Base-by-base conservation (phyloP, 2,888 invertebrate genomes). In the Dione vanillae region DNA sequence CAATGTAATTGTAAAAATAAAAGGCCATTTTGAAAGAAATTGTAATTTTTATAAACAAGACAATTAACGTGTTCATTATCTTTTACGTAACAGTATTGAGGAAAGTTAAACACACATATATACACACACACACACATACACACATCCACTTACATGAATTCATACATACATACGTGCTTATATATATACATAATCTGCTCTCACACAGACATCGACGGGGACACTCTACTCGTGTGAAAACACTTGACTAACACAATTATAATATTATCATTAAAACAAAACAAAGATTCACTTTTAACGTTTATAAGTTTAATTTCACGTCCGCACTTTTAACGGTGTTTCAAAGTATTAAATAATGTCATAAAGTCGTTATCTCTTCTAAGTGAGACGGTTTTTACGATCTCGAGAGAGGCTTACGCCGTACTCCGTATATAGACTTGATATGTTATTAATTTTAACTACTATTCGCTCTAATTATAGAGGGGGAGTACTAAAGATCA, bases 211-310 rank as follows among this genome's bases (percentile, higher is more conserved):
- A 5, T 27, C 27, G 2, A 27, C 27, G 27, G 45, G 70, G 47
- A 66, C 37, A 12, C 51, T 19, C 27, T 20, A 14, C 37, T 47
- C 40, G 51, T 65, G 45, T 65, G 45, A 58, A 37, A n/a, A n/a
- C n/a, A 65, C 58, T 14, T 52, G 40, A 37, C 37, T 49, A 11
- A 19, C 52, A 70, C 43, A 61, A 66, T 58, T 16, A 49, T 27
- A 16, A 54, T 66, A 45, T 66, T 45, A 20, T 69, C 51, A 65
- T 69, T 35, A 65, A 59, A 65, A 43, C 27, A 45, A 37, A 67
- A 59, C 58, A 58, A 67, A 64, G 51, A 64, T 51, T 64, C 64
- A 51, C 64, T 64, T 64, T 51, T 64, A 40, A 51, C n/a, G 40
- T 19, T 64, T 64, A 64, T 40, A 14, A 64, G 40, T 49, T 64